phyloP scores from a whole-genome alignment of 2,113 vertebrate genomes.

The Malurus melanocephalus region DNA sequence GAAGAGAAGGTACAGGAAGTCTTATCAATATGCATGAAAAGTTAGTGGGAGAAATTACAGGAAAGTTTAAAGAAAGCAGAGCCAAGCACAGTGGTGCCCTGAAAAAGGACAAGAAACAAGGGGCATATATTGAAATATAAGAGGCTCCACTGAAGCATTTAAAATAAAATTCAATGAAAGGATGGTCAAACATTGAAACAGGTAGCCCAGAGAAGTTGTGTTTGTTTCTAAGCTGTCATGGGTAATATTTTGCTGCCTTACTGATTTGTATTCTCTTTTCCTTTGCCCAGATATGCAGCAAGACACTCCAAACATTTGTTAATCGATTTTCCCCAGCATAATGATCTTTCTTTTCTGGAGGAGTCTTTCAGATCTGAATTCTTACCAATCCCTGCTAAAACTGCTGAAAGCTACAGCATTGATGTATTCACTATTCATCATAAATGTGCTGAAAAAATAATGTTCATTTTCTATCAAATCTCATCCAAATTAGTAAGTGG shows the following conservation, averaged over 20 bases:
- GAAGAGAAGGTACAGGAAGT: background rate
- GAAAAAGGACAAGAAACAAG: background rate
- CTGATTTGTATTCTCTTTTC: background rate
- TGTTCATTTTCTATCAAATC: background rate
- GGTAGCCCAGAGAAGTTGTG: background rate
- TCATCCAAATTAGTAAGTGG: background rate
- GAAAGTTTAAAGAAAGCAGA: background rate
- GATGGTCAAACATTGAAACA: background rate
- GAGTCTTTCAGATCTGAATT: background rate
- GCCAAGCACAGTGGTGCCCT: background rate
- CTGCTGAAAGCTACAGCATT: background rate
- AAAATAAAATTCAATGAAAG: background rate
- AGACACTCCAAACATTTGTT: background rate
- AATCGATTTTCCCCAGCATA: fast-evolving
- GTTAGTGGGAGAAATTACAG: background rate
- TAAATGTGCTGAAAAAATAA: background rate
- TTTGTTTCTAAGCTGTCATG: background rate
- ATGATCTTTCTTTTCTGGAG: background rate
- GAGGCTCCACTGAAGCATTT: background rate
- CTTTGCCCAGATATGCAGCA: background rate
- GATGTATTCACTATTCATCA: background rate
- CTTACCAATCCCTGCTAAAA: background rate
- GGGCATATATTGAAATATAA: fast-evolving
- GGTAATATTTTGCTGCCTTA: background rate
- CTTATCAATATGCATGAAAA: background rate